A percentile compares a stretch with the other conserved stretches of the same genome.
Conservation (phyloP, 2,888 invertebrate genomes). For the Hoplodrina ambigua region DNA sequence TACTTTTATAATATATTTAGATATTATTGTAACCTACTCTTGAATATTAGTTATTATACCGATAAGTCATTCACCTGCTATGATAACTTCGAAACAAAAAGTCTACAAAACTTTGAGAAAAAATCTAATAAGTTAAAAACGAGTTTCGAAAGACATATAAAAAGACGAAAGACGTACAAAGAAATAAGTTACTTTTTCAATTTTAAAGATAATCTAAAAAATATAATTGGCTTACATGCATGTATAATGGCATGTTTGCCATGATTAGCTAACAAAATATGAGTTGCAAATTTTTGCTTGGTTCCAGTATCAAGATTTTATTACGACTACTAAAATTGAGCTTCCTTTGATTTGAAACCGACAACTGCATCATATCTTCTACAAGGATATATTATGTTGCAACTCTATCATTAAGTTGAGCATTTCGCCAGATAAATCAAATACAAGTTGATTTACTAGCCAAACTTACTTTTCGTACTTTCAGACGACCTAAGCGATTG, state of each 20-base stretch:
- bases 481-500: not conserved
- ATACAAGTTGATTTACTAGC: not conserved
- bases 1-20: not conserved
- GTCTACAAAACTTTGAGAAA: conserved; percentile 18
- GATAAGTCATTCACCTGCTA: conserved; percentile 9
- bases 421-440: not conserved
- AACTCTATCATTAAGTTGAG: not conserved
- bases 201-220: conserved; percentile 3
- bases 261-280: too few relatives aligned
- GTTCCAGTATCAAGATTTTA: not conserved
- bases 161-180: too few relatives aligned
- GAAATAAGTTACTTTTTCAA: conserved; percentile 26
- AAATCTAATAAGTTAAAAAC: conserved; percentile 38
- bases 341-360: too few relatives aligned
- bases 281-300: too few relatives aligned
- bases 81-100: conserved; percentile 30
- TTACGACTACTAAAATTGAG: not conserved
- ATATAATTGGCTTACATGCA: not conserved
- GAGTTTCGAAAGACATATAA: conserved; percentile 25
- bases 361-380: not conserved
- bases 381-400: not conserved
- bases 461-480: conserved; percentile 15
- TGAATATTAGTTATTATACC: not conserved
- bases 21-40: not conserved
- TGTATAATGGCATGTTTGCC: not conserved